Evolutionary conservation across 2,113 vertebrate species (phyloP), one percentile per base, ranked within the genome.

Genomic region (Pipa parva): DNA sequence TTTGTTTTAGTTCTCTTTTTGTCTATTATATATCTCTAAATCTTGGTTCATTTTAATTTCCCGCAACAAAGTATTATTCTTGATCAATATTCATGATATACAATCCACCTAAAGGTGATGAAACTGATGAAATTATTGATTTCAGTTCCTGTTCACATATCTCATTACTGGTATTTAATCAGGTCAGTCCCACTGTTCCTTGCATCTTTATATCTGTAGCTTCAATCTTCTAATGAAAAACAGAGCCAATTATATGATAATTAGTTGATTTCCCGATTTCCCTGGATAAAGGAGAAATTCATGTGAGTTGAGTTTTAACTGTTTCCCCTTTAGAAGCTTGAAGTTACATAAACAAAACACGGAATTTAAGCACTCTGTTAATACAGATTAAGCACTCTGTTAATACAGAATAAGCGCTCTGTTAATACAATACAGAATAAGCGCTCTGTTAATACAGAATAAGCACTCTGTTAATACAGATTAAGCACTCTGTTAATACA

Each of bases 161-260:
- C 50, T 56, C 25, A 56, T 55, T 64, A 64, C 25, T 64, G 36
- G 11, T 5, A 28, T 26, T 25, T 24, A 36, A 36, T 8, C 5
- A 9, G 51, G 21, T 20, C 29, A 5, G n/a, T 33, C 5, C 63
- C 10, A 26, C 33, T 29, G 54, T n/a, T 18, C 29, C 12, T 24
- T 20, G 36, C n/a, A 64, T 22, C 20, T 15, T 9, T 28, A 63
- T 55, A 55, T 42, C 36, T 54, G 26, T 24, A 28, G 21, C 42
- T 37, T 31, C 54, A 39, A 15, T 11, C 18, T 10, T 13, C 4
- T 54, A n/a, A 42, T 64, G 33, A 42, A 51, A 52, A 36, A 51
- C 52, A 63, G 28, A 22, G 48, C 46, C 24, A 55, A 39, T 64
- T 64, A 64, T 42, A 26, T 42, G 21, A 50, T 42, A 64, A 64